These are phyloP conservation scores for Steinernema khuongi DNA, from an alignment of 1,140 invertebrate genomes.

Conservation along the genomic window DNA sequence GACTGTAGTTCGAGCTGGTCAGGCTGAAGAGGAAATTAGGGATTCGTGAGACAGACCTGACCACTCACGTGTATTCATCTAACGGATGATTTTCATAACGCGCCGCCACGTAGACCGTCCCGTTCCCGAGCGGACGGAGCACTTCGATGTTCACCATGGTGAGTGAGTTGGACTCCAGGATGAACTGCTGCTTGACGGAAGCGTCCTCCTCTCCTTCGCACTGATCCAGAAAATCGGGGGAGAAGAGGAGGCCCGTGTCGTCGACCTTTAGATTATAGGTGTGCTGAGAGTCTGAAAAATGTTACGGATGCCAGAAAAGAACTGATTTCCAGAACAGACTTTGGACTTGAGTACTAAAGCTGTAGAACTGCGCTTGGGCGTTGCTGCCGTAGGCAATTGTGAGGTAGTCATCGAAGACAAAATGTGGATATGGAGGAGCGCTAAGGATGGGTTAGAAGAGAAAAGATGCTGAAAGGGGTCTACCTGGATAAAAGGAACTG, in stretches of 20 bases:
- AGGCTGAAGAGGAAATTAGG: background rate
- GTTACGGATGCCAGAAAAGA: background rate
- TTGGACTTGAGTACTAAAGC: background rate
- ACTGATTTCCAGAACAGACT: too few relatives aligned
- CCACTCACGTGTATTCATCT: background rate
- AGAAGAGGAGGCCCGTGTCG: background rate
- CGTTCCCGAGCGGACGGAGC: background rate
- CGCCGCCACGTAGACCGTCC: background rate
- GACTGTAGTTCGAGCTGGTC: background rate
- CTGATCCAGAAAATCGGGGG: background rate
- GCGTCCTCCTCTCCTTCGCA: background rate
- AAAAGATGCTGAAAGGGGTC: background rate
- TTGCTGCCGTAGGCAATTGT: background rate
- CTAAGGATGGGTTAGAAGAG: background rate
- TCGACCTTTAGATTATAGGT: background rate
- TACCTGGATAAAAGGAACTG: background rate
- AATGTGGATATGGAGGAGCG: background rate
- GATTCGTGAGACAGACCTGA: background rate
- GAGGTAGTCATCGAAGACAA: background rate
- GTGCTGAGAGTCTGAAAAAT: slow-evolving; percentile 2
- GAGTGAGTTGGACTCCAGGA: background rate
- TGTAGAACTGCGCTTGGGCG: background rate
- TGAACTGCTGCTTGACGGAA: background rate
- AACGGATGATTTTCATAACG: background rate
- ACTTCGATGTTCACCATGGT: background rate